Evolutionary conservation across 2,113 vertebrate species (phyloP).

Genomic region (Galemys pyrenaicus): DNA sequence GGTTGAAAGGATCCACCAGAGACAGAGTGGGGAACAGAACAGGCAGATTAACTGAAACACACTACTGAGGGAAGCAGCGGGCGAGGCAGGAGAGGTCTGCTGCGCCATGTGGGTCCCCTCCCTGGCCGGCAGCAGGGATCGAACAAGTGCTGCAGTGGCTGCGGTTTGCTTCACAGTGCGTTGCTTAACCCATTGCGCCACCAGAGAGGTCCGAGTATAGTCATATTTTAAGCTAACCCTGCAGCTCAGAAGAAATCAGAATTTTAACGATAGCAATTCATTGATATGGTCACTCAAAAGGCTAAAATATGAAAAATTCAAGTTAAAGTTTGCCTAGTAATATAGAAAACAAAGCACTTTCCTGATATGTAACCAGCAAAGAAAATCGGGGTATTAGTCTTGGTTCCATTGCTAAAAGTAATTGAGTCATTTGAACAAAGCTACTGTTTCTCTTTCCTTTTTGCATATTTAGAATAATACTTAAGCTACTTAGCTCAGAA

Average conservation of each 20-base stretch:
- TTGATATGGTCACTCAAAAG: background rate
- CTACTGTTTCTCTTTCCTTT: background rate
- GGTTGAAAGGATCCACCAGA: too few relatives aligned
- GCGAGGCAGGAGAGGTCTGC: too few relatives aligned
- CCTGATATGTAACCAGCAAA: background rate
- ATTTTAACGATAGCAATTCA: conserved; percentile 34
- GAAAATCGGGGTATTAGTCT: background rate
- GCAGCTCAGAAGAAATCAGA: conserved; percentile 15
- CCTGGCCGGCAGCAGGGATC: too few relatives aligned
- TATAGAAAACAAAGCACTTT: background rate
- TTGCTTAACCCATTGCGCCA: too few relatives aligned
- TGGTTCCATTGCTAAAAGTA: background rate
- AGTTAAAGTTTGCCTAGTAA: conserved; percentile 17
- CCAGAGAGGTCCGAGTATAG: too few relatives aligned
- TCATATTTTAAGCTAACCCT: conserved; percentile 41
- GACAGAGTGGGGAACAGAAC: too few relatives aligned
- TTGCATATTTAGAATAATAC: conserved; percentile 20
- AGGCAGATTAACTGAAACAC: too few relatives aligned
- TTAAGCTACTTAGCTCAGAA: conserved; percentile 13
- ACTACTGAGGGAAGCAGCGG: too few relatives aligned
- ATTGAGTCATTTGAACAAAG: background rate
- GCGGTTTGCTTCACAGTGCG: too few relatives aligned
- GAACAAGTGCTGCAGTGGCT: too few relatives aligned
- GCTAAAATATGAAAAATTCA: background rate
- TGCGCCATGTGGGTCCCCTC: too few relatives aligned